Evolutionary conservation across 2,888 invertebrate genomes (phyloP).

Genomic region (Troglohyphantes excavatus): DNA sequence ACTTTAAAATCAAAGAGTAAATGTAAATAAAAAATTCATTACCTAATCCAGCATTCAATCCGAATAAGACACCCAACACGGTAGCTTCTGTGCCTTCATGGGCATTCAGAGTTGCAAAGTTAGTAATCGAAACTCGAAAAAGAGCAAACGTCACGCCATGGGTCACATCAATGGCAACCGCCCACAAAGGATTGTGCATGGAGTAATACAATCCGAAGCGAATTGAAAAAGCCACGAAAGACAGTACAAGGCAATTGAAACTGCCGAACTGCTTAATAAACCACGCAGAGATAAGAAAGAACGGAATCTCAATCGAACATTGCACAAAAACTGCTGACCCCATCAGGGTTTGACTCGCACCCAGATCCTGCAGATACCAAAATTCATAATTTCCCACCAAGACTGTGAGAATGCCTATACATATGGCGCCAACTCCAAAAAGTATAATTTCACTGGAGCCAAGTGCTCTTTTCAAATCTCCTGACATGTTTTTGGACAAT

Average conservation of each 20-base stretch:
- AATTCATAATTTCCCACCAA: constrained; percentile 78
- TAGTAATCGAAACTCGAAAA: constrained; percentile 86
- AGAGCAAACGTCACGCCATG: constrained; percentile 95
- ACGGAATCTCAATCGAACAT: constrained; percentile 77
- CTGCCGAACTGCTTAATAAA: constrained; percentile 91
- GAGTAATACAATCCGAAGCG: constrained; percentile 92
- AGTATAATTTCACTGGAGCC: constrained; percentile 13
- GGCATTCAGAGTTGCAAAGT: constrained; percentile 43
- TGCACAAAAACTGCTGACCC: constrained; percentile 75
- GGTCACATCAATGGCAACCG: constrained; percentile 91
- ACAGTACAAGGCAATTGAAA: constrained; percentile 89
- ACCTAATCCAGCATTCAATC: constrained; percentile 93
- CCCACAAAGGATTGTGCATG: constrained; percentile 90
- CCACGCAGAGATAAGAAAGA: constrained; percentile 84
- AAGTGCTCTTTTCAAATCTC: constrained; percentile 33
- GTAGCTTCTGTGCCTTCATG: constrained; percentile 85
- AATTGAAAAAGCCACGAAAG: constrained; percentile 89
- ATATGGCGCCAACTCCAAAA: constrained; percentile 59
- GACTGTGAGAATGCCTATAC: constrained; percentile 75
- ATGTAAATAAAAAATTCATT: constrained; percentile 21
- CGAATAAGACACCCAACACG: constrained; percentile 93
- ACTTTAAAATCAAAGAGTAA: too few relatives aligned
- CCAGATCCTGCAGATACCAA: constrained; percentile 75
- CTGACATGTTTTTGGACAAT: constrained; percentile 45
- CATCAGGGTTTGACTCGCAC: constrained; percentile 66